Evolutionary conservation across 2,797 vertebrate species (phyloP).

Genomic region (Gymnodraco acuticeps): DNA sequence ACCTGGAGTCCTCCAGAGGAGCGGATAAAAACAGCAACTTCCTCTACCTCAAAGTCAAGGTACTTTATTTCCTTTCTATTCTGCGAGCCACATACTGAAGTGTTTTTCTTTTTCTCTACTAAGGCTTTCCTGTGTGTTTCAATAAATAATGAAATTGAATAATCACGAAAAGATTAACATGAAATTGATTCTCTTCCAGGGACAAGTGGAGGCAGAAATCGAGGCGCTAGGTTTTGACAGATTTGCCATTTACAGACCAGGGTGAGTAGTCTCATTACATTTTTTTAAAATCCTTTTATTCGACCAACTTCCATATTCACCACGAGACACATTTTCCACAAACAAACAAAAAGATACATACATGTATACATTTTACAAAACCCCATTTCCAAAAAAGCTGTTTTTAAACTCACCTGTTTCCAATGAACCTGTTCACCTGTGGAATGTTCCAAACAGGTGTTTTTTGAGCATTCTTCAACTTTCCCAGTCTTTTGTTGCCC

Average conservation of each 20-base stretch:
- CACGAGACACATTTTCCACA: background rate
- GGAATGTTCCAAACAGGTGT: too few species aligned
- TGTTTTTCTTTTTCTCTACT: background rate
- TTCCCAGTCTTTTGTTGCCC: too few species aligned
- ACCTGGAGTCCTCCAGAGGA: slow-evolving; percentile 87
- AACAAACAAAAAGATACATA: background rate
- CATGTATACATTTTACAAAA: background rate
- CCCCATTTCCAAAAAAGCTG: too few species aligned
- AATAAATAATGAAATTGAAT: too few species aligned
- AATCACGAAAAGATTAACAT: background rate
- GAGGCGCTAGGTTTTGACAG: slow-evolving; percentile 84
- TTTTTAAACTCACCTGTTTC: too few species aligned
- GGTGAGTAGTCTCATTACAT: slow-evolving; percentile 72
- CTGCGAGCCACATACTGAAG: background rate
- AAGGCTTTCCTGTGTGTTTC: background rate
- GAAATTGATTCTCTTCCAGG: slow-evolving; percentile 70
- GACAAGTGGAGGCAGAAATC: slow-evolving; percentile 86
- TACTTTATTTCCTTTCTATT: slow-evolving; percentile 21
- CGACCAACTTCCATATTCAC: background rate
- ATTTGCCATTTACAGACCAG: slow-evolving; percentile 87
- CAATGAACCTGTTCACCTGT: too few species aligned
- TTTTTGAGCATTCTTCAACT: too few species aligned
- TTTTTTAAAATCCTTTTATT: background rate
- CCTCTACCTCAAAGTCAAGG: slow-evolving; percentile 87
- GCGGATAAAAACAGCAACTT: slow-evolving; percentile 85